Percentiles rank a stretch among this genome's conserved stretches.
Conservation (phyloP, 2,797 vertebrate species). For the Propithecus deckenii region DNA sequence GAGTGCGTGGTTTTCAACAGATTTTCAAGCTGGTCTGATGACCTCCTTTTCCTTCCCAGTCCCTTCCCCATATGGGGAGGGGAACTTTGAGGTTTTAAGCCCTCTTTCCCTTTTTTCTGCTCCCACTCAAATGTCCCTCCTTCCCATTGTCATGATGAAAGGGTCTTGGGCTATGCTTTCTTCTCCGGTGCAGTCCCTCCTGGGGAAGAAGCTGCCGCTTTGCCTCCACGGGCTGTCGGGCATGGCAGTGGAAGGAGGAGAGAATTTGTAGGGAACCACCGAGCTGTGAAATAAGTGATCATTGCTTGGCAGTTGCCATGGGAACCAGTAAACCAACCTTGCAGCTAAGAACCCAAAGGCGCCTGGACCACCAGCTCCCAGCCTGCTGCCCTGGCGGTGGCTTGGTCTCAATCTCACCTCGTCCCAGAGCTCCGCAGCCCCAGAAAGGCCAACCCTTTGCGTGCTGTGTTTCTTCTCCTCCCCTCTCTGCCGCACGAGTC, state of each 20-base stretch:
- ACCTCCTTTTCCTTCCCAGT: background rate
- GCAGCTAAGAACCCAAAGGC: background rate
- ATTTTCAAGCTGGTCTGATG: background rate
- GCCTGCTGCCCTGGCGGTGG: background rate
- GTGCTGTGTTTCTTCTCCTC: background rate
- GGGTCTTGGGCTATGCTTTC: background rate
- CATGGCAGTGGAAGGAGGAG: background rate
- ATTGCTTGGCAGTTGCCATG: conserved; percentile 50
- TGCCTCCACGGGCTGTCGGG: background rate
- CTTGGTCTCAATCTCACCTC: background rate
- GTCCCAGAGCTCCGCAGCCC: fast-evolving
- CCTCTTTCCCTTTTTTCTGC: background rate
- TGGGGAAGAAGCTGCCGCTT: background rate
- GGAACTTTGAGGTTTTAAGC: background rate
- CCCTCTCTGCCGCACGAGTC: fast-evolving
- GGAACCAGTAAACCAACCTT: conserved; percentile 19
- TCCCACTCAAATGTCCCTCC: background rate
- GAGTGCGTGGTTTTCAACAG: background rate
- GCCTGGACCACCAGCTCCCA: background rate
- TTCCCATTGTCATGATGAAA: background rate
- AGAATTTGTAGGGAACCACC: background rate
- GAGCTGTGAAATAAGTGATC: background rate
- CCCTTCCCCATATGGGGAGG: background rate
- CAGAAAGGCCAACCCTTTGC: background rate
- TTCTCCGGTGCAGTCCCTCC: background rate